These are phyloP conservation scores for Apotomis capreana DNA, from an alignment of 2,888 invertebrate genomes.

Conservation along the genomic window DNA sequence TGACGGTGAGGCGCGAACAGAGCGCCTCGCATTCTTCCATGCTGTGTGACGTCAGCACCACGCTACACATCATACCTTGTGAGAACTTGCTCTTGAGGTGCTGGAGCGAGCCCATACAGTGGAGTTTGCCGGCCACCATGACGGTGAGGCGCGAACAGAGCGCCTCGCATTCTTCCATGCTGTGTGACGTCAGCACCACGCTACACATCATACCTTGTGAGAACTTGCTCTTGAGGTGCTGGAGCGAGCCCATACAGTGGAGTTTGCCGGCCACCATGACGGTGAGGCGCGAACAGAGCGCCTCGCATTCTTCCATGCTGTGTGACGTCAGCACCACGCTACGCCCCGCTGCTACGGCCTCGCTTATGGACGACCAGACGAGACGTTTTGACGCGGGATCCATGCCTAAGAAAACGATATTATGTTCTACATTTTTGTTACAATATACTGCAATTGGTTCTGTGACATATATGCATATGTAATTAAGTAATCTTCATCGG, in stretches of 20 bases:
- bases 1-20: no score
- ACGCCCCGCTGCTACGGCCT: conserved; percentile 85
- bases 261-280: conserved; percentile 91
- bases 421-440: neutral
- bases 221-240: conserved; percentile 82
- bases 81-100: no score
- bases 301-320: conserved; percentile 93
- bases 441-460: no score
- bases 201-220: conserved; percentile 57
- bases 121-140: conserved; percentile 91
- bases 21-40: no score
- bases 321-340: conserved; percentile 87
- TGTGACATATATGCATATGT: no score
- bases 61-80: no score
- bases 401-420: conserved; percentile 82
- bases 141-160: conserved; percentile 91
- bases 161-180: conserved; percentile 94
- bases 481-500: no score
- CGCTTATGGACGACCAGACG: conserved; percentile 88
- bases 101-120: conserved; percentile 47
- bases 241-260: conserved; percentile 88
- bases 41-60: no score
- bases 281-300: conserved; percentile 89
- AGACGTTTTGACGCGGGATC: conserved; percentile 91
- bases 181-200: conserved; percentile 93